phyloP scores from a whole-genome alignment of 2,888 invertebrate genomes.

The Morpho deidamia region DNA sequence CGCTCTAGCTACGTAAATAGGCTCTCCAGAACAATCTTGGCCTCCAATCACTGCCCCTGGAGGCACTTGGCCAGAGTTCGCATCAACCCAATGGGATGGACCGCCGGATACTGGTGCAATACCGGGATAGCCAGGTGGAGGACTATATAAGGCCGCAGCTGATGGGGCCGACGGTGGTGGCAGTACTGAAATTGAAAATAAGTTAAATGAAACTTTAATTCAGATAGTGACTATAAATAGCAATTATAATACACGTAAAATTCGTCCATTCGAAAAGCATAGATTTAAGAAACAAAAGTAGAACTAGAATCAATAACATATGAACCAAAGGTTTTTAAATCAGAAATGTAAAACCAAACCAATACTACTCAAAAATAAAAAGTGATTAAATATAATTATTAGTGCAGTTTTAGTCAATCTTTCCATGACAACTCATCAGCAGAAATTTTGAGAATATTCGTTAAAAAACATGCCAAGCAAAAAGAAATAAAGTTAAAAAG shows the following conservation, averaged over 20 bases:
- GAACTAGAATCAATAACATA: background rate
- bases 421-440: no score
- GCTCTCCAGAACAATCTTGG: slow-evolving; percentile 75
- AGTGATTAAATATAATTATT: no score
- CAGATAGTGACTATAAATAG: background rate
- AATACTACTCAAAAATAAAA: no score
- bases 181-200: slow-evolving; percentile 26
- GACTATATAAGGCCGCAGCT: slow-evolving; percentile 51
- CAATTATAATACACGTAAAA: background rate
- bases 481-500: slow-evolving; percentile 17
- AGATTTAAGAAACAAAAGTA: background rate
- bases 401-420: no score
- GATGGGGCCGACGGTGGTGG: slow-evolving; percentile 56
- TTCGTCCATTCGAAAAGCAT: background rate
- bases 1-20: slow-evolving; percentile 84
- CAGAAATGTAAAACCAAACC: no score
- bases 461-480: slow-evolving; percentile 7
- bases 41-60: slow-evolving; percentile 84
- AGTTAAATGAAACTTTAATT: background rate
- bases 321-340: background rate
- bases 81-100: slow-evolving; percentile 78
- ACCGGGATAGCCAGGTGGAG: slow-evolving; percentile 45
- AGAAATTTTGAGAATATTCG: no score
- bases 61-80: slow-evolving; percentile 81
- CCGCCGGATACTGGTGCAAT: slow-evolving; percentile 35